Conservation (phyloP, 2,888 invertebrate species). For the Caenorhabditis parvicauda region DNA sequence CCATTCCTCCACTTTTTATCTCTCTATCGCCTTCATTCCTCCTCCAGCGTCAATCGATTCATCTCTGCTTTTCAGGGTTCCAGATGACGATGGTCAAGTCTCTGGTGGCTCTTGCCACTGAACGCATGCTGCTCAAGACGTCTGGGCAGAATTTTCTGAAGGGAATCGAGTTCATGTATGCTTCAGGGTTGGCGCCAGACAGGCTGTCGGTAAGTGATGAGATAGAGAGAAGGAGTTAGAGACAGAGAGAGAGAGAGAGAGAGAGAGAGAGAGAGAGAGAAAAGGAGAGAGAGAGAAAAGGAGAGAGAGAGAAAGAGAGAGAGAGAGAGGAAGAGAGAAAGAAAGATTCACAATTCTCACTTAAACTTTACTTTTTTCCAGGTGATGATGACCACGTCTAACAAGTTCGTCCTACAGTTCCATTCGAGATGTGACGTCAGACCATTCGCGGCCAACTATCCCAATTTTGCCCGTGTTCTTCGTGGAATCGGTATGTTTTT, state of each 20-base stretch:
- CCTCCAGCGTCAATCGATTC: no score
- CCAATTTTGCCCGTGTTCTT: constrained; percentile 33
- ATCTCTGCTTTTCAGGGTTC: neutral
- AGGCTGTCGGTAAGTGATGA: constrained; percentile 21
- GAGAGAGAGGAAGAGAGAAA: no score
- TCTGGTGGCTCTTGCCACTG: constrained; percentile 45
- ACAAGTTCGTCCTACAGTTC: constrained; percentile 45
- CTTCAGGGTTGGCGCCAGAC: constrained; percentile 39
- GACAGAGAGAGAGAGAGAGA: no score
- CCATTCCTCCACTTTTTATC: neutral
- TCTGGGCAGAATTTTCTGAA: constrained; percentile 39
- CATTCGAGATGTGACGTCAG: constrained; percentile 48
- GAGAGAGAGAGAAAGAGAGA: no score
- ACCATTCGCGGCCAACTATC: constrained; percentile 46
- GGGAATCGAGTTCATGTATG: constrained; percentile 44
- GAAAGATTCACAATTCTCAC: no score
- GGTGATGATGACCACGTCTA: constrained; percentile 41
- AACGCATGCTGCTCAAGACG: constrained; percentile 46
- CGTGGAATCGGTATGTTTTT: constrained; percentile 26
- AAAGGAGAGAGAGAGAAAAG: no score
- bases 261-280: no score
- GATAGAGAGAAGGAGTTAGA: no score
- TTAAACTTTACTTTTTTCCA: neutral
- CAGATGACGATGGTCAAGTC: constrained; percentile 42
- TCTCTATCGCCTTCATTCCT: no score